These are phyloP conservation scores for Capromys pilorides DNA, from an alignment of 2,797 vertebrate species.

Conservation along the genomic window DNA sequence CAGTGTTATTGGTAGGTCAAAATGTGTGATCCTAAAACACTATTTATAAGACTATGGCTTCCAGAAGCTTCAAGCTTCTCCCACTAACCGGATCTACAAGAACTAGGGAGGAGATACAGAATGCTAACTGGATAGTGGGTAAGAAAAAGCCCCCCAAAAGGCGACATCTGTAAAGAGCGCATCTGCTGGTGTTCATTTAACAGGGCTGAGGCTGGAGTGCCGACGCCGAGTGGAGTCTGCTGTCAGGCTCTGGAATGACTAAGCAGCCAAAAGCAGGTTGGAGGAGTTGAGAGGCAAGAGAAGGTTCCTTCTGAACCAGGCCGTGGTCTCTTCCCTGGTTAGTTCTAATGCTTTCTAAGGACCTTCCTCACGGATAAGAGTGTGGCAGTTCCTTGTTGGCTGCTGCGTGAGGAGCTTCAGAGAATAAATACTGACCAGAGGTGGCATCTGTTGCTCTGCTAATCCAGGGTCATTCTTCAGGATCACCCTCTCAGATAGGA, in stretches of 20 bases:
- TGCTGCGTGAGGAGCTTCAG: neutral
- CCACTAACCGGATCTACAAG: neutral
- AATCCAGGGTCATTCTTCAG: neutral
- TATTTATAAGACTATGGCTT: neutral
- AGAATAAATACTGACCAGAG: neutral
- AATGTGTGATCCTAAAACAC: neutral
- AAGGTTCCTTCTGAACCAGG: neutral
- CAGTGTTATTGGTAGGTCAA: neutral
- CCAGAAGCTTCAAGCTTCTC: neutral
- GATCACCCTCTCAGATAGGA: neutral
- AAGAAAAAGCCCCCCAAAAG: no score
- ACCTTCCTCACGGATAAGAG: no score
- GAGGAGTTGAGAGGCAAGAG: neutral
- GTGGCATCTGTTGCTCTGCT: neutral
- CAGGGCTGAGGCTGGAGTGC: no score
- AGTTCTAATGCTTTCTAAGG: neutral
- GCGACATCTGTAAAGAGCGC: neutral
- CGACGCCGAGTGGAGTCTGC: neutral
- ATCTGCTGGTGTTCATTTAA: fast-evolving
- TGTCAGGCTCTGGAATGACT: neutral
- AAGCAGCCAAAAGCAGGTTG: neutral
- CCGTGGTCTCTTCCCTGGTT: neutral
- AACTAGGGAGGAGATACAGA: neutral
- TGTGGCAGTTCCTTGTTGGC: neutral
- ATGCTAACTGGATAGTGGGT: neutral